These are phyloP conservation scores for Corydoras sp. DNA, from an alignment of 2,113 vertebrate genomes.

Conservation along the genomic window DNA sequence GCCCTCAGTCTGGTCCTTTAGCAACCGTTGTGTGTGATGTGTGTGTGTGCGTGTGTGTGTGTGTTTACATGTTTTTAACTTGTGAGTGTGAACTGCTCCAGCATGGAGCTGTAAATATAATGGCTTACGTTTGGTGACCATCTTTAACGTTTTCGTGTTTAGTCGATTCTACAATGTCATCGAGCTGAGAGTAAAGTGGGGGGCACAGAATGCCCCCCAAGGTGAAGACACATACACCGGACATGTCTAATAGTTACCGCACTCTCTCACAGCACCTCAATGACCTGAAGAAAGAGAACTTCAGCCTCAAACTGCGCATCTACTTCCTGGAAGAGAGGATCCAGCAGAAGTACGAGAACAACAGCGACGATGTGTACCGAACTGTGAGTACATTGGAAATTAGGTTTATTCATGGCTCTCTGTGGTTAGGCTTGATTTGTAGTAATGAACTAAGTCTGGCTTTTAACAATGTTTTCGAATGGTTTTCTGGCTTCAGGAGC, in stretches of 20 bases:
- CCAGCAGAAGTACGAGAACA: conserved; percentile 90
- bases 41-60: conserved; percentile 6
- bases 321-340: conserved; percentile 98
- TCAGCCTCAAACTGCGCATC: conserved; percentile 98
- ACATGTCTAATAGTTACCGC: conserved; percentile 96
- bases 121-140: background rate
- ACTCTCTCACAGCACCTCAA: conserved; percentile 98
- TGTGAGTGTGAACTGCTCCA: background rate
- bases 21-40: conserved; percentile 43
- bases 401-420: background rate
- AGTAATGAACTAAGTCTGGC: background rate
- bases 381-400: conserved; percentile 69
- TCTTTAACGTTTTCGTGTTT: conserved; percentile 1
- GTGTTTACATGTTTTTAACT: conserved; percentile 3
- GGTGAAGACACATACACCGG: conserved; percentile 51
- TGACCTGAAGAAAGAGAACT: conserved; percentile 99
- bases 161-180: conserved; percentile 27
- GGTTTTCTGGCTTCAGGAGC: too few species aligned
- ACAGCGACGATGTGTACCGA: conserved; percentile 82
- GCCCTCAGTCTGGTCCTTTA: conserved; percentile 58
- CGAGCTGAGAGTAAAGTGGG: conserved; percentile 52
- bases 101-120: conserved; percentile 15
- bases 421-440: background rate
- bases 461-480: background rate
- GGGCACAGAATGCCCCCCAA: conserved; percentile 51